Conservation (phyloP, 2,113 vertebrate species). For the Corythoichthys intestinalis region DNA sequence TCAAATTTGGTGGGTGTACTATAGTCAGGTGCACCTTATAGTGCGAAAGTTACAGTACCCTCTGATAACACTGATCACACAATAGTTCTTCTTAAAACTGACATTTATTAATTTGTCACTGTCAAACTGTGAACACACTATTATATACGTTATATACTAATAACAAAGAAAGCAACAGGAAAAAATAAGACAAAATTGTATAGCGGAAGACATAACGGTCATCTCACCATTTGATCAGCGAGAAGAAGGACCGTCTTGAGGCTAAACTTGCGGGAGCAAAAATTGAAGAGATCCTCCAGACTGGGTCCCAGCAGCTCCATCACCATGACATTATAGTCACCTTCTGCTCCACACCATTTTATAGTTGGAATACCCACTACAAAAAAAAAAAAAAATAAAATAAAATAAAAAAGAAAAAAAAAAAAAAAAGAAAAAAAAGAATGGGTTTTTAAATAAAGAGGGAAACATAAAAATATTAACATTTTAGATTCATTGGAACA, state of each 20-base stretch:
- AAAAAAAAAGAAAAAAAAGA: slow-evolving; percentile 13
- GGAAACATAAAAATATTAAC: too few relatives aligned
- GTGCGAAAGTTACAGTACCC: too few relatives aligned
- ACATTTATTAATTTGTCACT: too few relatives aligned
- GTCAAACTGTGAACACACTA: too few relatives aligned
- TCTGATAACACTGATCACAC: too few relatives aligned
- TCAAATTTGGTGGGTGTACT: too few relatives aligned
- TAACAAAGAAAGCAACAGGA: too few relatives aligned
- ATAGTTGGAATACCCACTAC: slow-evolving; percentile 92
- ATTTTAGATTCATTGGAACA: too few relatives aligned
- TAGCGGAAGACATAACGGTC: neutral
- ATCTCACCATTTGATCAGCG: slow-evolving; percentile 87
- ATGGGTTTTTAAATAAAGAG: neutral
- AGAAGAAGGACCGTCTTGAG: slow-evolving; percentile 83
- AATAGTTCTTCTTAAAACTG: too few relatives aligned
- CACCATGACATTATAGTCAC: slow-evolving; percentile 97
- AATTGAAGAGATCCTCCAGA: slow-evolving; percentile 95
- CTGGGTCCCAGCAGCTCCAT: slow-evolving; percentile 95
- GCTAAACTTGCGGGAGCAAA: slow-evolving; percentile 81
- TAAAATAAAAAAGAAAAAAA: too few relatives aligned
- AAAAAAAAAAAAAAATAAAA: slow-evolving; percentile 22
- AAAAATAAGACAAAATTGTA: neutral
- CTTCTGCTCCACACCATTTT: slow-evolving; percentile 95
- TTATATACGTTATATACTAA: too few relatives aligned
- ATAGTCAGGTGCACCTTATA: too few relatives aligned